Percentiles rank a stretch among this genome's conserved stretches.
phyloP scores from a whole-genome alignment of 2,113 vertebrate genomes.

The Sminthopsis crassicaudata region DNA sequence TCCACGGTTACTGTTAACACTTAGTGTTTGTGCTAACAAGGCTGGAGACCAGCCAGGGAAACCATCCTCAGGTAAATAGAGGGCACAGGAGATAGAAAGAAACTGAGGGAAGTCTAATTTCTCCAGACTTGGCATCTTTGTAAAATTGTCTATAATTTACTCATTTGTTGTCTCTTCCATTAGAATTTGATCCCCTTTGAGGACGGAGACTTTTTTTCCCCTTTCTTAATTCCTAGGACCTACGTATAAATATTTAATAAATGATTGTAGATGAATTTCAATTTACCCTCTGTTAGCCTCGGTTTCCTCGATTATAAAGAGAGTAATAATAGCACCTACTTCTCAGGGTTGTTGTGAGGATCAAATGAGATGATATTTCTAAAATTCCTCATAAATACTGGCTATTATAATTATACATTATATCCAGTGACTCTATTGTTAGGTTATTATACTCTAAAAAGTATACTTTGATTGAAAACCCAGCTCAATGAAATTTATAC shows the following conservation, averaged over 20 bases:
- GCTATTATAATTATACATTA: background rate
- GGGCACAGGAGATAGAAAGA: background rate
- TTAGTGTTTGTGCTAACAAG: background rate
- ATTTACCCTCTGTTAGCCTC: background rate
- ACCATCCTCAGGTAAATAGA: slow-evolving; percentile 5
- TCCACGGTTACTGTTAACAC: slow-evolving; percentile 23
- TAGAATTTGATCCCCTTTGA: background rate
- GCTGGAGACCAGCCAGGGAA: background rate
- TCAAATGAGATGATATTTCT: background rate
- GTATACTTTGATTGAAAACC: background rate
- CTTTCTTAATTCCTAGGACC: background rate
- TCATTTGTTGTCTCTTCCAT: background rate
- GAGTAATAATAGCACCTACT: background rate
- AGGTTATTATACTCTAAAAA: background rate
- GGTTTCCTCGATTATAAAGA: background rate
- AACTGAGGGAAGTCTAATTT: background rate
- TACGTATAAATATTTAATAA: background rate
- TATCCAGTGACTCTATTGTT: background rate
- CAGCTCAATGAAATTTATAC: background rate
- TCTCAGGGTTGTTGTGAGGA: background rate
- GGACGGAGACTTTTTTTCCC: background rate
- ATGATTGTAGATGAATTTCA: background rate
- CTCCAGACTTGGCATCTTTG: background rate
- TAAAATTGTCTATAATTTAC: slow-evolving; percentile 20
- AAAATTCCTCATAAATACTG: background rate